Conservation (phyloP, 2,888 invertebrate genomes). For the Drosophila flavopinicola region DNA sequence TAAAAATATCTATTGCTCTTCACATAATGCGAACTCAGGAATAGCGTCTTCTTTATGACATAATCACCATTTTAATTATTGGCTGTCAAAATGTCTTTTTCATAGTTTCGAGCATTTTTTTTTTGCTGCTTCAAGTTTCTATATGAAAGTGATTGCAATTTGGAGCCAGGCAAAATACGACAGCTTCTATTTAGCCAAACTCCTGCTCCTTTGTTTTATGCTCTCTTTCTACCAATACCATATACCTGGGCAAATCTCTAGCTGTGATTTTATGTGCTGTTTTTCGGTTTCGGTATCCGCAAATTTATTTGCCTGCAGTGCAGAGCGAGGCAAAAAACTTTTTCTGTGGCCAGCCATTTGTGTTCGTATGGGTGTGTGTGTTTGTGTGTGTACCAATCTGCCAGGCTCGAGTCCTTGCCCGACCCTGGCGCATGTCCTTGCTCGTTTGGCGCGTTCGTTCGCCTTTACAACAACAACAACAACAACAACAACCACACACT, state of each 20-base stretch:
- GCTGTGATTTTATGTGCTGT: slow-evolving; percentile 77
- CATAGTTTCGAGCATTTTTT: slow-evolving; percentile 1
- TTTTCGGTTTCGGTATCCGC: slow-evolving; percentile 76
- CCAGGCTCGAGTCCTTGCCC: slow-evolving; percentile 21
- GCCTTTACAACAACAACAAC: slow-evolving; percentile 41
- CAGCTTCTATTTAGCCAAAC: slow-evolving; percentile 8
- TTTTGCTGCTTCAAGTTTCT: slow-evolving; percentile 1
- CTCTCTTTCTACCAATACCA: slow-evolving; percentile 27
- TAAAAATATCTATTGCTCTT: background rate
- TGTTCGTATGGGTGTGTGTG: slow-evolving; percentile 1
- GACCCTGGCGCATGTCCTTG: slow-evolving; percentile 35
- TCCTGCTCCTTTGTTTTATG: slow-evolving; percentile 4
- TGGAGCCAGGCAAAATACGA: slow-evolving; percentile 10
- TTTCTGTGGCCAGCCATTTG: slow-evolving; percentile 46
- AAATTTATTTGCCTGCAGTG: slow-evolving; percentile 77
- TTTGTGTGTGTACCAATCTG: slow-evolving; percentile 23
- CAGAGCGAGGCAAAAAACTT: slow-evolving; percentile 65
- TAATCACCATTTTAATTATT: slow-evolving; percentile 20
- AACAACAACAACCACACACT: slow-evolving; percentile 17
- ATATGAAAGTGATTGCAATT: slow-evolving; percentile 7
- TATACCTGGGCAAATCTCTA: slow-evolving; percentile 61
- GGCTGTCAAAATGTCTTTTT: slow-evolving; percentile 16
- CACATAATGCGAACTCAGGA: too few species aligned
- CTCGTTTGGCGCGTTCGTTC: slow-evolving; percentile 43
- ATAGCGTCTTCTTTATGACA: background rate